Base-by-base conservation (phyloP, 2,888 invertebrate species). In the Celastrina argiolus region DNA sequence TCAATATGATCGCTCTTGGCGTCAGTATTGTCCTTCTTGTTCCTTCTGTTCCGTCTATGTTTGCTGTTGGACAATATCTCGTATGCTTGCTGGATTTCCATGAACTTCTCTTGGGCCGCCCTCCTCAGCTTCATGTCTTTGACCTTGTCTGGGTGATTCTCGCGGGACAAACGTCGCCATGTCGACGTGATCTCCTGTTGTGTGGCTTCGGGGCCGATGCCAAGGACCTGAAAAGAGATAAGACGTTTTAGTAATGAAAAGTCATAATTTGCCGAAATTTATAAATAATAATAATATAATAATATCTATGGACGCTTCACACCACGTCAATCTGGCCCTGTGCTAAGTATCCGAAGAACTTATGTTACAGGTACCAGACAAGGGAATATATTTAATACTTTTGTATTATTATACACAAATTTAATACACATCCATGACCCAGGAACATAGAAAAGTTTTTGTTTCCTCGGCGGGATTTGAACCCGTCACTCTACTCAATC, bases 1-100 rank as follows among this genome's bases (percentile, higher is more conserved):
- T 70, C 70, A 5, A 56, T 73, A 63, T 73, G 74, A 3, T 66
- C 66, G 6, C 16, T 69, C 5, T 16, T 68, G 5, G 79, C 77
- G n/a, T 92, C 92, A 0, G 92, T 91, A 66, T 91, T 92, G 66
- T 91, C 94, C 75, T 95, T 94, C 75, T 95, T 95, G 80, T 97
- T 97, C 71, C 94, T 93, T 65, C 94, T 91, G 71, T 93, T 93
- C 64, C 97, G 91, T 71, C 95, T 94, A 65, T 94, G 93, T 78
- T 97, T 97, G 73, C 96, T 96, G 74, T 94, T 96, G 8, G 97
- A 97, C 0, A 98, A 88, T 56, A 96, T 95, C 79, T 97, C 97
- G 81, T 98, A 98, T 0, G 98, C 97, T 79, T 97, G 95, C 77
- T 98, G 97, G 70, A 98, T 96, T 77, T 98, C 97, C 92, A 98